Evolutionary conservation across 2,888 invertebrate species (phyloP).

Genomic region (Syrista parreyssii): DNA sequence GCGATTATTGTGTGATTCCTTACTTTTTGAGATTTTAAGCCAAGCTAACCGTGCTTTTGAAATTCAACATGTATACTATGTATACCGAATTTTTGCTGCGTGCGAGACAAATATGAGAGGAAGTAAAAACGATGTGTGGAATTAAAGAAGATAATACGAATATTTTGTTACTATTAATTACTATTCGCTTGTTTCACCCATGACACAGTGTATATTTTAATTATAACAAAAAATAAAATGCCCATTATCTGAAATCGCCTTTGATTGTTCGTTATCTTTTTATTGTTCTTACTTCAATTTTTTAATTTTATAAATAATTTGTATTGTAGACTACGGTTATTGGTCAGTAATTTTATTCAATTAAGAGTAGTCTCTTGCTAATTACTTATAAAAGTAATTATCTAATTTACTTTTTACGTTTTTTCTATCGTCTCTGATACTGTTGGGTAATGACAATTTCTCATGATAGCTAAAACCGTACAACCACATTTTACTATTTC

Average conservation of each 20-base stretch:
- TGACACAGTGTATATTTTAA: slow-evolving; percentile 67
- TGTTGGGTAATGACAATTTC: too few species aligned
- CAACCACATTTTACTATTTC: too few species aligned
- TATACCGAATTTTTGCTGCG: slow-evolving; percentile 59
- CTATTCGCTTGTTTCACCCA: slow-evolving; percentile 66
- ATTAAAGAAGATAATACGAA: slow-evolving; percentile 57
- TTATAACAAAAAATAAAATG: slow-evolving; percentile 63
- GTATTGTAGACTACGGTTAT: not conserved
- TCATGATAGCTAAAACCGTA: too few species aligned
- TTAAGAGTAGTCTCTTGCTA: not conserved
- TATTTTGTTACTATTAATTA: slow-evolving; percentile 66
- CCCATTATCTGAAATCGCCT: slow-evolving; percentile 46
- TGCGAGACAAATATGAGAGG: slow-evolving; percentile 30
- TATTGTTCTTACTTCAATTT: not conserved
- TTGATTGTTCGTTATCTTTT: not conserved
- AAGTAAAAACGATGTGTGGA: slow-evolving; percentile 47
- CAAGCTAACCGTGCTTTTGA: slow-evolving; percentile 57
- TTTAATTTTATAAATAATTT: not conserved
- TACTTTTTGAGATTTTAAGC: slow-evolving; percentile 41
- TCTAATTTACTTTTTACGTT: too few species aligned
- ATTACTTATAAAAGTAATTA: too few species aligned
- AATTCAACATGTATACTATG: slow-evolving; percentile 62
- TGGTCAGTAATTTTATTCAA: not conserved
- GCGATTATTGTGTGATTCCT: slow-evolving; percentile 19
- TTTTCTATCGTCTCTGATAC: too few species aligned